phyloP scores from a whole-genome alignment of 23 tunicate genomes.

The Trididemnum nubilum region DNA sequence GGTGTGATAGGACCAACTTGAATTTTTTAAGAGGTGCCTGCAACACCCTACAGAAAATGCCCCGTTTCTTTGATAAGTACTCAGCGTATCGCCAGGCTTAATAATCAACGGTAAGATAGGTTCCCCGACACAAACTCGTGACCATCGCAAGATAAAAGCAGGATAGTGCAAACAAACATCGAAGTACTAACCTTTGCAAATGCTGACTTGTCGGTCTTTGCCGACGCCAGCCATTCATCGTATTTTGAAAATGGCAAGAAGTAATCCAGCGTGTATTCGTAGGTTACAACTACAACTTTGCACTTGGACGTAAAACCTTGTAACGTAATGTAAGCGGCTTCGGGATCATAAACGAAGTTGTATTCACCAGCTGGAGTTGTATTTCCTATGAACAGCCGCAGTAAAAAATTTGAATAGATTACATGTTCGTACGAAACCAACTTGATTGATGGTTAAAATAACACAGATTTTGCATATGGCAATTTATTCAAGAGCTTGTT shows the following conservation, averaged over 20 bases:
- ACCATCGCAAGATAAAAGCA: too few relatives aligned
- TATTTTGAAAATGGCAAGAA: constrained; percentile 19
- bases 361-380: constrained; percentile 74
- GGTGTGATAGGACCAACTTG: too few relatives aligned
- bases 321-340: constrained; percentile 61
- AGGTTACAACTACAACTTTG: constrained; percentile 31
- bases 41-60: too few relatives aligned
- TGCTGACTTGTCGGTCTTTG: background rate
- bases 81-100: too few relatives aligned
- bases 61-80: too few relatives aligned
- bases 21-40: too few relatives aligned
- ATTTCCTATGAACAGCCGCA: too few relatives aligned
- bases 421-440: background rate
- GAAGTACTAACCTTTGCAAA: constrained; percentile 56
- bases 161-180: too few relatives aligned
- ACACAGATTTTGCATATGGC: background rate
- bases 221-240: constrained; percentile 41
- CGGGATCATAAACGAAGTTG: constrained; percentile 80
- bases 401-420: too few relatives aligned
- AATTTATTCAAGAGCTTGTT: background rate
- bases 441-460: too few relatives aligned
- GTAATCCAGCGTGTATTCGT: constrained; percentile 37
- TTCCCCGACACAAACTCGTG: too few relatives aligned
- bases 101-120: too few relatives aligned
- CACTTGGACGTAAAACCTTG: constrained; percentile 32